A percentile compares a stretch with the other conserved stretches of the same genome.
Evolutionary conservation across 2,888 invertebrate species (phyloP).

Genomic region (Platycheirus rosarum): DNA sequence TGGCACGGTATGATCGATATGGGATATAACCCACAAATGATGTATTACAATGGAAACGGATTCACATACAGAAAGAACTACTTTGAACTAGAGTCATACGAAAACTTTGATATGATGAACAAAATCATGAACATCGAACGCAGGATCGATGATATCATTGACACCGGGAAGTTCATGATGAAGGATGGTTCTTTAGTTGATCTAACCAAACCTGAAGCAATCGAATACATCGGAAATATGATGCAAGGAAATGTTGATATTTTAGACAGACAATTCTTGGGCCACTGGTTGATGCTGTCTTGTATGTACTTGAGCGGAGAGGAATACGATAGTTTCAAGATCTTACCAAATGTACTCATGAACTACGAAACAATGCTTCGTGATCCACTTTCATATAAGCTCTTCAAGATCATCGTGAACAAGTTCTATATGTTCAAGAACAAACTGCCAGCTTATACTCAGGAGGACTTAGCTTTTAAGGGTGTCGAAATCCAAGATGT

Average conservation of each 20-base stretch:
- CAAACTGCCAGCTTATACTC: constrained; percentile 85
- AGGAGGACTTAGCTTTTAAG: constrained; percentile 85
- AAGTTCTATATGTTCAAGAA: constrained; percentile 86
- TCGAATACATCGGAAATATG: constrained; percentile 84
- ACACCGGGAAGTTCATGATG: constrained; percentile 81
- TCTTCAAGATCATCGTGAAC: constrained; percentile 86
- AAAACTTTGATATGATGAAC: constrained; percentile 79
- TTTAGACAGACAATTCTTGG: constrained; percentile 78
- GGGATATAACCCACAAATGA: constrained; percentile 86
- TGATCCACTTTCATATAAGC: constrained; percentile 88
- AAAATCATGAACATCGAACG: constrained; percentile 79
- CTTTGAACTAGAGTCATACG: constrained; percentile 83
- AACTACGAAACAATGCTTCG: constrained; percentile 87
- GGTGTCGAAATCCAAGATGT: constrained; percentile 86
- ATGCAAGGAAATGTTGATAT: constrained; percentile 84
- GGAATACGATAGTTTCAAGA: constrained; percentile 74
- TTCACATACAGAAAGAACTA: constrained; percentile 86
- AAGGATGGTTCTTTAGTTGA: constrained; percentile 77
- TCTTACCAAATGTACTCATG: constrained; percentile 86
- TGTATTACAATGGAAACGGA: constrained; percentile 86
- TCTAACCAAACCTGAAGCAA: constrained; percentile 81
- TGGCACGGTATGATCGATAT: constrained; percentile 84
- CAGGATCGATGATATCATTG: constrained; percentile 83
- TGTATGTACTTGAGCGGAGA: constrained; percentile 77
- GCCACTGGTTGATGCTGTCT: constrained; percentile 78